phyloP scores from a whole-genome alignment of 2,888 invertebrate species.

The Pyrocoelia pectoralis region DNA sequence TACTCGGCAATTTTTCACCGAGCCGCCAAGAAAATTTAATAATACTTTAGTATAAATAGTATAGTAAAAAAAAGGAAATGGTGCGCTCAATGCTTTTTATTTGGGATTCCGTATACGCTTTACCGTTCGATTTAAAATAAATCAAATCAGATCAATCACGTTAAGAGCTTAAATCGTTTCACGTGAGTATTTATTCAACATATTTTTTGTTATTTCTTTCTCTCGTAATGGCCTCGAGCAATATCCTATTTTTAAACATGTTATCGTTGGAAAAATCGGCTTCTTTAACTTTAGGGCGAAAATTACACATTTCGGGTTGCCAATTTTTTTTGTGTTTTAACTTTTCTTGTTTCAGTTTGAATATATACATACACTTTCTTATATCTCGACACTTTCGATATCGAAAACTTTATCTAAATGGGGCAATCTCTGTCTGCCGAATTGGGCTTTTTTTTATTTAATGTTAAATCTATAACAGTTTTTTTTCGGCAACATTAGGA shows the following conservation, averaged over 20 bases:
- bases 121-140: constrained; percentile 11
- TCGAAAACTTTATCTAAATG: neutral
- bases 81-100: constrained; percentile 26
- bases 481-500: no score
- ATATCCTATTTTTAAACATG: neutral
- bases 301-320: neutral
- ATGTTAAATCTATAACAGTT: neutral
- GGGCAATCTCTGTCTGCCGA: neutral
- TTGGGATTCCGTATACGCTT: constrained; percentile 13
- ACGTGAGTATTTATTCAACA: neutral
- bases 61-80: constrained; percentile 14
- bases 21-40: constrained; percentile 24
- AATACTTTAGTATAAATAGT: constrained; percentile 17
- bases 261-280: neutral
- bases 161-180: constrained; percentile 7
- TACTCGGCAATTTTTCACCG: neutral
- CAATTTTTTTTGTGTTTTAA: neutral
- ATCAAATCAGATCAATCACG: constrained; percentile 13
- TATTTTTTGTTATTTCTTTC: neutral
- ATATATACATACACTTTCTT: neutral
- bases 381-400: neutral
- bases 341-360: neutral
- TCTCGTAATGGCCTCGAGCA: neutral
- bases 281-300: neutral
- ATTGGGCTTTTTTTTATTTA: neutral